Base-by-base conservation (phyloP, 1,140 invertebrate species). In the Eciton burchellii region DNA sequence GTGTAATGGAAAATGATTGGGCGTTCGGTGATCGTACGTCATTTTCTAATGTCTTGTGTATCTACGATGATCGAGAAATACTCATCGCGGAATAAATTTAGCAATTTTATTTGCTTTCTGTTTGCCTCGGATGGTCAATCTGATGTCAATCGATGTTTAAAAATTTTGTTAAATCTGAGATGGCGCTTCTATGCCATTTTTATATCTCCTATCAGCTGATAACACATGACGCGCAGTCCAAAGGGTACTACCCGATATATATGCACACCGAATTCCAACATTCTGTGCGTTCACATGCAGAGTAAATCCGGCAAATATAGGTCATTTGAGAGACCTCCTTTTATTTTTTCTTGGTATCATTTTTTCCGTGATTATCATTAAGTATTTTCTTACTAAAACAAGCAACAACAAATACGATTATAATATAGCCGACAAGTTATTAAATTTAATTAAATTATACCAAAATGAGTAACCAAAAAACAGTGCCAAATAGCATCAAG, bases 401-500 rank as follows among this genome's bases (percentile, higher is more conserved):
- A 68, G n/a, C 41, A 19, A 19, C 41, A 19, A 68, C 65, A 43
- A 77, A 0, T 43, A 41, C 45, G 8, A 21, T 63, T 63, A 41
- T n/a, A 35, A 35, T 70, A 60, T 3, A 45, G 14, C 41, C 11
- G 14, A 62, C 11, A 14, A 71, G 9, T 26, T 35, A 45, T 35
- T 8, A 56, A 14, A 26, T 63, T 74, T 76, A 19, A 68, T 70
- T 24, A 14, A 41, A 52, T 79, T 19, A 24, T 14, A 63, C 71
- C 8, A 83, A 84, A 83, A 89, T 89, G 86, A 87, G 89, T 41
- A 88, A 86, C 21, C 66, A 85, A 74, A 92, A 92, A 62, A 90
- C 89, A 66, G 94, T 96, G 47, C 95, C 96, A 4, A 96, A 95
- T 92, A 93, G 92, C 43, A 91, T 96, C 65, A 96, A 96, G 91